Base-by-base conservation (phyloP, 2,888 invertebrate species). In the Mimachlamys varia region DNA sequence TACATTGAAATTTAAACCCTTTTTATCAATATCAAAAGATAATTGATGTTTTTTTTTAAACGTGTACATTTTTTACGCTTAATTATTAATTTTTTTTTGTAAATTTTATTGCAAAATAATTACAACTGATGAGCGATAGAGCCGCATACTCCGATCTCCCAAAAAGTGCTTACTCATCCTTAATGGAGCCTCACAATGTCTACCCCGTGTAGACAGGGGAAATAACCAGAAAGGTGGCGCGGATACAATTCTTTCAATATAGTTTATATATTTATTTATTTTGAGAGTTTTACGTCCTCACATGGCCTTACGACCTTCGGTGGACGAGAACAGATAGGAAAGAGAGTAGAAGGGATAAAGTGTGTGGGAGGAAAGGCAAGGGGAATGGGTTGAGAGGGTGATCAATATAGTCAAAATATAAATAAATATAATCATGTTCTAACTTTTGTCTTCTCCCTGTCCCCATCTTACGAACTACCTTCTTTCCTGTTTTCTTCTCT, bases 11-110 rank as follows among this genome's bases (percentile, higher is more conserved):
- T 76, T 76, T 33, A 76, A 76, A 76, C 76, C 76, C 7, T 33
- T 76, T 76, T 76, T 76, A 76, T 76, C 76, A 76, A 76, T 76
- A 76, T 76, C 33, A 76, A 27, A 76, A 76, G 76, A 33, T 76
- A 76, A 76, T 76, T 76, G 5, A 76, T 76, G 76, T 27, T 33
- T 62, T 76, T 76, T 76, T 76, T 27, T 13, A 44, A 33, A 33
- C 10, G 33, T 15, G 27, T 76, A 17, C 13, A 76, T 76, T 76
- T 27, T 33, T 33, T 33, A 33, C 10, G 76, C 12, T 76, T 76
- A 76, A 76, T 76, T 76, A 76, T 76, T 19, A 33, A 33, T 13
- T 22, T 76, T 76, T 44, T 44, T 44, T 76, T 76, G 33, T 33
- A 33, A 76, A 76, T 33, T 76, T 76, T 76, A 76, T 76, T 76